Evolutionary conservation across 2,797 vertebrate species (phyloP).

Genomic region (Enoplosus armatus): DNA sequence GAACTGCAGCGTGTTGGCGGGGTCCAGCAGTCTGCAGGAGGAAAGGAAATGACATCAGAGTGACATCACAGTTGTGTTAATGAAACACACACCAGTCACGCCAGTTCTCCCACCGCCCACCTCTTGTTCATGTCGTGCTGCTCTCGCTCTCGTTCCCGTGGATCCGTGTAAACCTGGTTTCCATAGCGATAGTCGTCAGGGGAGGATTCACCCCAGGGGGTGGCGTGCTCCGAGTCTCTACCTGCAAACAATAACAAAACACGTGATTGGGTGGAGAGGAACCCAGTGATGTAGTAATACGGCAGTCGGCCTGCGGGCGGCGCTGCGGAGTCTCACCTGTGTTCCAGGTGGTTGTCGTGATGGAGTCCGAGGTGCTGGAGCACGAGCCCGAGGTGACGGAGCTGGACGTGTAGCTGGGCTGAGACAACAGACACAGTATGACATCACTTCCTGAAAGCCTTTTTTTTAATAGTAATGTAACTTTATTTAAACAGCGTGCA

Average conservation of each 20-base stretch:
- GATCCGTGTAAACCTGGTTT: constrained; percentile 88
- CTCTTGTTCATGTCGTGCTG: constrained; percentile 98
- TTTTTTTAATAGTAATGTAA: neutral
- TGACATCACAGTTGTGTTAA: neutral
- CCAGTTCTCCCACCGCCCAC: constrained; percentile 65
- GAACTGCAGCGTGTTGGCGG: constrained; percentile 93
- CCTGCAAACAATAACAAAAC: constrained; percentile 45
- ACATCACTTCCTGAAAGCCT: constrained; percentile 23
- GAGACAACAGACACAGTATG: constrained; percentile 6
- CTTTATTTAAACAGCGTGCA: neutral
- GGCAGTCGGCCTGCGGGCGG: neutral
- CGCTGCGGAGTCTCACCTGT: constrained; percentile 80
- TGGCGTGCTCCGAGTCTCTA: constrained; percentile 88
- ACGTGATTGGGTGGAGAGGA: neutral
- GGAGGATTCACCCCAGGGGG: constrained; percentile 92
- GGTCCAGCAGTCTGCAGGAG: constrained; percentile 90
- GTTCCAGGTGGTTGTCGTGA: constrained; percentile 88
- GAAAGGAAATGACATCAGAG: constrained; percentile 29
- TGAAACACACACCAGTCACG: neutral
- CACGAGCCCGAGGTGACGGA: constrained; percentile 91
- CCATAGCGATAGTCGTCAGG: constrained; percentile 93
- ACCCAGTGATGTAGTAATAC: neutral
- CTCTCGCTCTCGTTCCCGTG: constrained; percentile 93
- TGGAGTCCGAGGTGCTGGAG: constrained; percentile 94
- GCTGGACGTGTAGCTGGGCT: constrained; percentile 94